Conservation (phyloP, 2,113 vertebrate genomes). For the Eretmochelys imbricata region DNA sequence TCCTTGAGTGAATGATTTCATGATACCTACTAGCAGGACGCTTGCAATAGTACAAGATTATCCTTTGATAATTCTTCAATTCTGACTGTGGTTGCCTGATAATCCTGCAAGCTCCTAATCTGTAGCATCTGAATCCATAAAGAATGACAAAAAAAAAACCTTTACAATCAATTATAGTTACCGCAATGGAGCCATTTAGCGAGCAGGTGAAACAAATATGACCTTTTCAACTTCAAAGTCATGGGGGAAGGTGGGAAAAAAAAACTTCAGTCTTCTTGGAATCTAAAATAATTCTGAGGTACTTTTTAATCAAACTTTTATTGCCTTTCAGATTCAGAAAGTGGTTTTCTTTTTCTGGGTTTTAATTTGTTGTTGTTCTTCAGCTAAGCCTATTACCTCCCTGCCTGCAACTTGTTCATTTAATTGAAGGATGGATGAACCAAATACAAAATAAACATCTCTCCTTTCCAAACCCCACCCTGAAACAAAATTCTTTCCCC, state of each 20-base stretch:
- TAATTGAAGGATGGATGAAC: not conserved
- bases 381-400: not conserved
- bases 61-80: conserved; percentile 72
- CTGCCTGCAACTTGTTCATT: not conserved
- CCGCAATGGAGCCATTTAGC: conserved; percentile 52
- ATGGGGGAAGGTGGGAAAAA: not conserved
- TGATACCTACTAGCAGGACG: conserved; percentile 66
- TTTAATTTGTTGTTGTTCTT: conserved; percentile 1
- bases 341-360: not conserved
- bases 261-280: not conserved
- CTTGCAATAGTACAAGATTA: conserved; percentile 70
- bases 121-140: conserved; percentile 71
- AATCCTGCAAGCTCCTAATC: conserved; percentile 65
- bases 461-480: not conserved
- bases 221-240: conserved; percentile 68
- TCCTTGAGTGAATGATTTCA: conserved; percentile 68
- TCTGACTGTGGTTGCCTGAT: conserved; percentile 67
- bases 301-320: conserved; percentile 15
- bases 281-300: conserved; percentile 3
- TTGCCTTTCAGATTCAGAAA: conserved; percentile 2
- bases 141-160: conserved; percentile 16
- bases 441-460: rapidly evolving
- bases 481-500: not conserved
- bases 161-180: conserved; percentile 67
- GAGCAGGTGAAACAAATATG: conserved; percentile 43